Conservation (phyloP, 2,113 vertebrate genomes). For the Oplegnathus fasciatus region DNA sequence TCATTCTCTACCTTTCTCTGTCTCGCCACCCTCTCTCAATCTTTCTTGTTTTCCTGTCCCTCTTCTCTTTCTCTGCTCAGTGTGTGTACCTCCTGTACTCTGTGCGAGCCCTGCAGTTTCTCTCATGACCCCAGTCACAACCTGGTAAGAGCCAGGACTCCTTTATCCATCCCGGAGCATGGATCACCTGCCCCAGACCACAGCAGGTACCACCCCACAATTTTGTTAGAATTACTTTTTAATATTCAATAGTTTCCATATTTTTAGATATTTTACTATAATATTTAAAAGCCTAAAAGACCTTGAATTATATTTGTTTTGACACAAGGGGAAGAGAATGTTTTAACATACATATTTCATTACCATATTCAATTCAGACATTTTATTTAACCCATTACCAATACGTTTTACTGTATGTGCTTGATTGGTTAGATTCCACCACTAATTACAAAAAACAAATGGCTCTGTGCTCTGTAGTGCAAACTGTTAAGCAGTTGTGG, state of each 20-base stretch:
- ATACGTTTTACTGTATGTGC: background rate
- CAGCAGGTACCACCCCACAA: constrained; percentile 77
- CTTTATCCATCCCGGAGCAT: constrained; percentile 87
- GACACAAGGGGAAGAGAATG: no score
- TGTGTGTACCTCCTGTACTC: constrained; percentile 92
- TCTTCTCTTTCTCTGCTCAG: constrained; percentile 71
- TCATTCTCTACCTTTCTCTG: background rate
- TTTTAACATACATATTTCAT: background rate
- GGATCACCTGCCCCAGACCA: constrained; percentile 85
- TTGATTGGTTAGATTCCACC: no score
- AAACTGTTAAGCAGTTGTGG: no score
- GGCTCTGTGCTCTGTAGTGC: no score
- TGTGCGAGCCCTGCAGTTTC: constrained; percentile 92
- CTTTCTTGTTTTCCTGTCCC: no score
- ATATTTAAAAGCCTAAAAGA: no score
- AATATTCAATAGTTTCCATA: background rate
- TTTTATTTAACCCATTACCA: background rate
- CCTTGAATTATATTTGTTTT: no score
- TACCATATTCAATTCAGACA: no score
- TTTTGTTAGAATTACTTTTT: background rate
- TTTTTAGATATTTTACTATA: background rate
- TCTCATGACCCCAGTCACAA: constrained; percentile 92
- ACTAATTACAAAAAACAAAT: no score
- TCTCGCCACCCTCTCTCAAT: background rate
- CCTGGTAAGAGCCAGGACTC: constrained; percentile 91